These are phyloP conservation scores for Phodopus roborovskii DNA, from an alignment of 2,113 vertebrate species.

Conservation along the genomic window DNA sequence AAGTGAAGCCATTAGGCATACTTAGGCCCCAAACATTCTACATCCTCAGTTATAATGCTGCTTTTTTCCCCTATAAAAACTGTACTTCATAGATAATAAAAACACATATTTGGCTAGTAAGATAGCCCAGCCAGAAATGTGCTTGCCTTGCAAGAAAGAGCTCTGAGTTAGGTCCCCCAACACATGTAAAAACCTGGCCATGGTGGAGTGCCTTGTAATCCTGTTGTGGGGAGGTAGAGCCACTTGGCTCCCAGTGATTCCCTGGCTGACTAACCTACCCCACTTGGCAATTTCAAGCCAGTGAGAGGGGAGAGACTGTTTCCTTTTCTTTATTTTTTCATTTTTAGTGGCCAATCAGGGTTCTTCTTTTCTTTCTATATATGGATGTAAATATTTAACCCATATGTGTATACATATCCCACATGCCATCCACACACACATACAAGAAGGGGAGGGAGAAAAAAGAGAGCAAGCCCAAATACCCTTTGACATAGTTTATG, in stretches of 20 bases:
- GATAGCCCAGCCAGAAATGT: background rate
- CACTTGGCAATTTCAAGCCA: background rate
- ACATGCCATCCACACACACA: background rate
- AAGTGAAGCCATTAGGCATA: constrained; percentile 32
- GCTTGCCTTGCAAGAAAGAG: background rate
- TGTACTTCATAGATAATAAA: background rate
- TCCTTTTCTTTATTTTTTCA: background rate
- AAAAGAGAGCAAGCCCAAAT: background rate
- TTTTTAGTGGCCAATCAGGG: background rate
- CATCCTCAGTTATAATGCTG: background rate
- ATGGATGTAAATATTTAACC: background rate
- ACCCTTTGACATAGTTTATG: background rate
- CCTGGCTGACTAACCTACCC: background rate
- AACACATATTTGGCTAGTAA: background rate
- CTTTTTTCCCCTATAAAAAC: background rate
- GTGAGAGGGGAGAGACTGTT: background rate
- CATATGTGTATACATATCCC: background rate
- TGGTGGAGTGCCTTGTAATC: background rate
- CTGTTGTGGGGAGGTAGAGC: background rate
- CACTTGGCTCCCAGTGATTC: background rate
- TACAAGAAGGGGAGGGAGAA: background rate
- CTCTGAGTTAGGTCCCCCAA: background rate
- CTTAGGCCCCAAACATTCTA: background rate
- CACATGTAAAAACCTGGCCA: background rate
- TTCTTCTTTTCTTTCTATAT: background rate